Conservation (phyloP, 2,113 vertebrate species). For the Cheilinus undulatus region DNA sequence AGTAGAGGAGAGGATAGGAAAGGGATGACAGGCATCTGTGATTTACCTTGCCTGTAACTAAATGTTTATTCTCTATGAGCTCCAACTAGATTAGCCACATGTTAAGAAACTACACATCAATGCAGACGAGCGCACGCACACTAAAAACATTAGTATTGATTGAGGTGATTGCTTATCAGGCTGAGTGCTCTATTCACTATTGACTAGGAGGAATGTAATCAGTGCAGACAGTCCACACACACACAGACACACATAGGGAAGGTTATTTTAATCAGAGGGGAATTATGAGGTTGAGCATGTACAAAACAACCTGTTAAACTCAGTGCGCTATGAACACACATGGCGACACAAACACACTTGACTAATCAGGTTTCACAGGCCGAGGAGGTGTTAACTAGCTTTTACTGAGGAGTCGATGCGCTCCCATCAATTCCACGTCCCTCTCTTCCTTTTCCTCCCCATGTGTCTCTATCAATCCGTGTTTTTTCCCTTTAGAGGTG, state of each 20-base stretch:
- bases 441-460: conserved; percentile 23
- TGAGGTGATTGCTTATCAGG: conserved; percentile 85
- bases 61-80: conserved; percentile 71
- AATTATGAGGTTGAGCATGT: conserved; percentile 52
- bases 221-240: conserved; percentile 60
- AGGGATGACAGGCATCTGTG: conserved; percentile 51
- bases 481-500: conserved; percentile 25
- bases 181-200: conserved; percentile 85
- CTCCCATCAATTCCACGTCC: conserved; percentile 74
- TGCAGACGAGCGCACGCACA: conserved; percentile 50
- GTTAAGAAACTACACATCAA: conserved; percentile 53
- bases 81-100: conserved; percentile 77
- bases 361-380: conserved; percentile 79
- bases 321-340: conserved; percentile 28
- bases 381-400: conserved; percentile 74
- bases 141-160: conserved; percentile 86
- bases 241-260: conserved; percentile 13
- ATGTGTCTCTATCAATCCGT: conserved; percentile 37
- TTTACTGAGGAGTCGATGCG: conserved; percentile 74
- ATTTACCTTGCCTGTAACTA: conserved; percentile 72
- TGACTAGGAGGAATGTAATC: conserved; percentile 79
- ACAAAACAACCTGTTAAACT: conserved; percentile 63
- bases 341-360: conserved; percentile 53
- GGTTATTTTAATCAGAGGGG: conserved; percentile 65
- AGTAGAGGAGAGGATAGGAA: not conserved